Conservation (phyloP, 2,797 vertebrate species). For the Antennarius maculatus region DNA sequence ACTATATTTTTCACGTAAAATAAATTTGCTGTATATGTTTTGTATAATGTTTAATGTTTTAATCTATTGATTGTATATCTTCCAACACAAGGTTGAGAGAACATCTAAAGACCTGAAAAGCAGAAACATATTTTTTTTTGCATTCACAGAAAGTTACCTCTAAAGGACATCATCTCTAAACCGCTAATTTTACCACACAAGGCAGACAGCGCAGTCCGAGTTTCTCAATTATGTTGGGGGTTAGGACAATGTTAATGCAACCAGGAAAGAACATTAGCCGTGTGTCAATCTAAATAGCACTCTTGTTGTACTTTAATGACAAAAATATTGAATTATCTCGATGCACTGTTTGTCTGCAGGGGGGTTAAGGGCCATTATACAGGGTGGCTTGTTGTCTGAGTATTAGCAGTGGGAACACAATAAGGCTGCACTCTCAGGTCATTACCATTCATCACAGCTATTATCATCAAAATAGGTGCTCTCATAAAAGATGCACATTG, state of each 20-base stretch:
- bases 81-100: background rate
- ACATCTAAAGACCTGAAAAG: background rate
- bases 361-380: background rate
- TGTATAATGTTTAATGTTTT: too few relatives aligned
- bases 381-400: constrained; percentile 9
- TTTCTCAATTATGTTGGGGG: background rate
- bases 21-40: too few relatives aligned
- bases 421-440: constrained; percentile 35
- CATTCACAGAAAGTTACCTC: background rate
- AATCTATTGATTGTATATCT: background rate
- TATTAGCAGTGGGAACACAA: constrained; percentile 35
- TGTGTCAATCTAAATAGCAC: constrained; percentile 24
- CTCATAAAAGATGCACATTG: constrained; percentile 32
- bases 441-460: constrained; percentile 48
- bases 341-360: constrained; percentile 29
- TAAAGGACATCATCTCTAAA: background rate
- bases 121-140: background rate
- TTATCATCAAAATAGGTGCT: constrained; percentile 44
- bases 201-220: background rate
- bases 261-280: constrained; percentile 35
- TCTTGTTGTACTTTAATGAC: constrained; percentile 34
- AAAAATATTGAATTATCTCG: constrained; percentile 58
- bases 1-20: too few relatives aligned
- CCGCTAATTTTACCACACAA: constrained; percentile 22
- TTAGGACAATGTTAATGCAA: background rate